Percentiles rank a stretch among this genome's conserved stretches.
Evolutionary conservation across 2,113 vertebrate genomes (phyloP).

Genomic region (Quiscalus mexicanus): DNA sequence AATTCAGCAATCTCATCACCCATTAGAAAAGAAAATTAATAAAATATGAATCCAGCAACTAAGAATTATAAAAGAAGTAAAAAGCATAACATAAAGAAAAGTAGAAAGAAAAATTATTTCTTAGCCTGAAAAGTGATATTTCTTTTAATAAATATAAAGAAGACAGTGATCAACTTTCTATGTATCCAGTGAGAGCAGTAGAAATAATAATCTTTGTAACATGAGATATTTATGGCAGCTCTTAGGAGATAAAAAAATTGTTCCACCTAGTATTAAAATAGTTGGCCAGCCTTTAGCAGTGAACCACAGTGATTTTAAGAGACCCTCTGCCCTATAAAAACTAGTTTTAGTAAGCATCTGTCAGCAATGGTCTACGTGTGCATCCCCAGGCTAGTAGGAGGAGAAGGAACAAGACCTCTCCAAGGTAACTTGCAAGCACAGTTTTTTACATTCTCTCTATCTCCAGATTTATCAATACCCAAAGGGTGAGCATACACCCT

Average conservation of each 20-base stretch:
- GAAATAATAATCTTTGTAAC: neutral
- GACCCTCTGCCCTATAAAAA: accelerated
- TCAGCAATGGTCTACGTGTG: neutral
- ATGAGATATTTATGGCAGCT: neutral
- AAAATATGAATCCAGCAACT: neutral
- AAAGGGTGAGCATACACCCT: neutral
- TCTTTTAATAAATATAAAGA: neutral
- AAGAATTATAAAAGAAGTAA: neutral
- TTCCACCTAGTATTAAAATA: neutral
- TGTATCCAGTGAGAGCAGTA: neutral
- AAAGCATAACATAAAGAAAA: neutral
- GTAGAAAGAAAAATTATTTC: neutral
- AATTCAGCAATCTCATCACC: neutral
- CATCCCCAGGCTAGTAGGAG: neutral
- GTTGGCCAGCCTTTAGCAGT: neutral
- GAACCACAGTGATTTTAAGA: neutral
- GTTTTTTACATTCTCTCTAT: neutral
- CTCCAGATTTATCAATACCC: neutral
- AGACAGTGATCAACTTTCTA: neutral
- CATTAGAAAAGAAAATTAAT: neutral
- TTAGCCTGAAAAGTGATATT: neutral
- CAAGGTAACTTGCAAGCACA: neutral
- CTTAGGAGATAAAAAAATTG: neutral
- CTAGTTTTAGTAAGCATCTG: neutral
- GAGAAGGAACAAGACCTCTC: neutral